These are phyloP conservation scores for Pomatorhinus ruficollis DNA, from an alignment of 2,113 vertebrate species.

Conservation along the genomic window DNA sequence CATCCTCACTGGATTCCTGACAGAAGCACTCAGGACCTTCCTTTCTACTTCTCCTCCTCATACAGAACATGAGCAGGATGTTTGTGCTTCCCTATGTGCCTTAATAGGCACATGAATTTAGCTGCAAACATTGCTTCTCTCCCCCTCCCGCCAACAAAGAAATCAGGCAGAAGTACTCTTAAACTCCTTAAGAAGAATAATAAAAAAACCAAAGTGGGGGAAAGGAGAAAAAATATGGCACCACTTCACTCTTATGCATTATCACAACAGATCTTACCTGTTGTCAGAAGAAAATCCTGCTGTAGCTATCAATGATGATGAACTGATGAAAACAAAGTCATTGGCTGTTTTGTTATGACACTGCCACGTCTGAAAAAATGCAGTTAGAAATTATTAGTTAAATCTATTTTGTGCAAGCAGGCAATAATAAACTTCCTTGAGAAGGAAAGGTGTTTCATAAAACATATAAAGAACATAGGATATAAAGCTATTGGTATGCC, in stretches of 20 bases:
- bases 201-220: neutral
- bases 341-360: slow-evolving; percentile 98
- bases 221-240: neutral
- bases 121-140: neutral
- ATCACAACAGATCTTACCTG: slow-evolving; percentile 77
- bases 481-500: neutral
- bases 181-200: neutral
- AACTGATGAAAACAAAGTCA: slow-evolving; percentile 96
- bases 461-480: neutral
- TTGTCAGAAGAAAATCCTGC: slow-evolving; percentile 95
- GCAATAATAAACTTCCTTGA: neutral
- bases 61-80: neutral
- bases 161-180: neutral
- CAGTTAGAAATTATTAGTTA: neutral
- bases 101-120: neutral
- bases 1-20: fast-evolving
- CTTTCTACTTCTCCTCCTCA: neutral
- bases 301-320: slow-evolving; percentile 94
- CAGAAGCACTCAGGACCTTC: neutral
- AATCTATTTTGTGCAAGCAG: neutral
- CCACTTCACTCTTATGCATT: neutral
- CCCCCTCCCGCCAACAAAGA: neutral
- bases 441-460: neutral
- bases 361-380: slow-evolving; percentile 86
- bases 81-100: neutral